Percentiles rank a stretch among this genome's conserved stretches.
These are phyloP conservation scores for Galbula dea DNA, from an alignment of 2,113 vertebrate species.

Conservation along the genomic window DNA sequence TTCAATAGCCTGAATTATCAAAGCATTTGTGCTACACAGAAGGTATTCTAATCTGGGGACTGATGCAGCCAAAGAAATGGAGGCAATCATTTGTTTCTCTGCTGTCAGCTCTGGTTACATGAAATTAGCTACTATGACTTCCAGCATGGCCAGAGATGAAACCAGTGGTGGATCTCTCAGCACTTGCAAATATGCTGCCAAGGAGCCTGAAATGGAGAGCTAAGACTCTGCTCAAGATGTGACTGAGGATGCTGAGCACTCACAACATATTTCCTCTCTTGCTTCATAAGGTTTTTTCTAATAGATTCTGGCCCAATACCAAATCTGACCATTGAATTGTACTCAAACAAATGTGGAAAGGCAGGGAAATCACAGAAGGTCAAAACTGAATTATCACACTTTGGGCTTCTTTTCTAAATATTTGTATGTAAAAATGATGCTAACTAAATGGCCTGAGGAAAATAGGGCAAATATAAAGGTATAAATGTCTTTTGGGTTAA, in stretches of 20 bases:
- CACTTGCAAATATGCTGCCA: neutral
- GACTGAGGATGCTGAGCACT: neutral
- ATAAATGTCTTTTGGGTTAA: neutral
- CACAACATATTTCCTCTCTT: neutral
- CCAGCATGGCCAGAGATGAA: neutral
- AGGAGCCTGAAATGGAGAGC: neutral
- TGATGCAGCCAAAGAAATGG: slow-evolving; percentile 2
- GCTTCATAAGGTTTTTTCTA: neutral
- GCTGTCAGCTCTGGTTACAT: neutral
- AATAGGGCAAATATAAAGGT: neutral
- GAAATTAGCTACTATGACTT: neutral
- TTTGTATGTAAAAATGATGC: neutral
- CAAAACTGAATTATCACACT: fast-evolving
- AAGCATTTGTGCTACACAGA: neutral
- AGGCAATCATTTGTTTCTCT: neutral
- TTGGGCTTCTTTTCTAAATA: neutral
- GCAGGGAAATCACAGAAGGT: neutral
- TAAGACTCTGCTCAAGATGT: fast-evolving
- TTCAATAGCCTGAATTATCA: slow-evolving; percentile 5
- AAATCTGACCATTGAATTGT: neutral
- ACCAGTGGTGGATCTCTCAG: neutral
- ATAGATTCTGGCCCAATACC: neutral
- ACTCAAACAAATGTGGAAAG: neutral
- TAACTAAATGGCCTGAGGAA: neutral
- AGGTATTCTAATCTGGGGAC: neutral